Base-by-base conservation (phyloP, 2,113 vertebrate species). In the Elachura formosa region DNA sequence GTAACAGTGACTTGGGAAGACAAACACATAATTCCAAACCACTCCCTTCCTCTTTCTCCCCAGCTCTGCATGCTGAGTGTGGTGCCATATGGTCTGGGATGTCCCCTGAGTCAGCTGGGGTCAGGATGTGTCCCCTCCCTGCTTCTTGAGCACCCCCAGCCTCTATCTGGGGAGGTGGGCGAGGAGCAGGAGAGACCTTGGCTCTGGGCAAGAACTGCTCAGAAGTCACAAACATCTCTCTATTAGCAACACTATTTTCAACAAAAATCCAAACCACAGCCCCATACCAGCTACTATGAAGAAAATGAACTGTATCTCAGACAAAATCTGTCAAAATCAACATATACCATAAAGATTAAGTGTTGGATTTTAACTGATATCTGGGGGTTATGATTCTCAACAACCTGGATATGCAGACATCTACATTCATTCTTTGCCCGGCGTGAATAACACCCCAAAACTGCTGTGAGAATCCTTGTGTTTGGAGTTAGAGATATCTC, bases 11-110 rank as follows among this genome's bases (percentile, higher is more conserved):
- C 54, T 33, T 28, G 46, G 26, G 63, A 13, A 38, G 38, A 29
- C 19, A 61, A 86, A 36, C 46, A 52, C 15, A 17, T 51, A 40
- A n/a, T n/a, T 46, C 8, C 28, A 45, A 45, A 19, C 0, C 0
- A 15, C 12, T 26, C 26, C 38, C 18, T 18, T 18, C 15, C 46
- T 40, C 33, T 31, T 61, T 4, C 28, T n/a, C 15, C 23, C 54
- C n/a, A 61, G 38, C 12, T 48, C 23, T 48, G 0, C 2, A 1
- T n/a, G 68, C 58, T 72, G 66, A 31, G 16, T 21, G 3, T 4
- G 49, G 20, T 14, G 31, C 67, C 38, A 5, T 0, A 11, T 14
- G 48, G 11, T 3, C 23, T 55, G 68, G 81, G 68, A 38, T 11
- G 9, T 54, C 48, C 58, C 38, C 58, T 26, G 56, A 56, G 9